These are phyloP conservation scores for human DNA, from an alignment of 2,113 vertebrate genomes.

Conservation along the genomic window DNA sequence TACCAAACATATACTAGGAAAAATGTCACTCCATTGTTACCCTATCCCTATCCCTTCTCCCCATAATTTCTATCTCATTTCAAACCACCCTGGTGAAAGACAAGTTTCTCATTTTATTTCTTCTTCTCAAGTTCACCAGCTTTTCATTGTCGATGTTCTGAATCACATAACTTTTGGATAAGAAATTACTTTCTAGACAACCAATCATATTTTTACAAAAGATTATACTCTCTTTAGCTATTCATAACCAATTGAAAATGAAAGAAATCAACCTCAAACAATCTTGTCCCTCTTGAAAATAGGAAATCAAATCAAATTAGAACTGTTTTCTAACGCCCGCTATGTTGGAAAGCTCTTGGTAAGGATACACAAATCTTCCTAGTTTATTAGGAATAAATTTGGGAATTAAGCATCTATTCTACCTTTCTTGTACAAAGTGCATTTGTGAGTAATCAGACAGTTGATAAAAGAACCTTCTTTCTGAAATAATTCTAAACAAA, in stretches of 20 bases:
- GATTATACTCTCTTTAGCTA: neutral
- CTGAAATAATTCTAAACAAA: neutral
- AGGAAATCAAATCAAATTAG: neutral
- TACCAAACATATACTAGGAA: neutral
- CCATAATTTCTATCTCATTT: neutral
- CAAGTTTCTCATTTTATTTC: neutral
- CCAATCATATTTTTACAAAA: neutral
- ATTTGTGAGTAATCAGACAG: neutral
- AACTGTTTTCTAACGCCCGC: neutral
- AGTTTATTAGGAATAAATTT: neutral
- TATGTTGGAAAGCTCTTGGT: neutral
- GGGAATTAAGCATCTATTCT: neutral
- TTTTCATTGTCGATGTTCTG: neutral
- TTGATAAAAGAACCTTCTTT: neutral
- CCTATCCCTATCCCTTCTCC: neutral
- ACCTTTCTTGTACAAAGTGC: neutral
- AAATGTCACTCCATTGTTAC: neutral
- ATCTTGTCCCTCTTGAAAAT: neutral
- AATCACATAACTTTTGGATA: neutral
- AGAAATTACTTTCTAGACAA: neutral
- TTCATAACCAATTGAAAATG: neutral
- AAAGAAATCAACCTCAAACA: neutral
- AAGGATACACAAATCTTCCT: neutral
- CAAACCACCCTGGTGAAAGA: neutral
- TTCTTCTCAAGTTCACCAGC: neutral